A percentile compares a stretch with the other conserved stretches of the same genome.
Evolutionary conservation across 2,113 vertebrate genomes (phyloP).

Genomic region (Atractosteus spatula): DNA sequence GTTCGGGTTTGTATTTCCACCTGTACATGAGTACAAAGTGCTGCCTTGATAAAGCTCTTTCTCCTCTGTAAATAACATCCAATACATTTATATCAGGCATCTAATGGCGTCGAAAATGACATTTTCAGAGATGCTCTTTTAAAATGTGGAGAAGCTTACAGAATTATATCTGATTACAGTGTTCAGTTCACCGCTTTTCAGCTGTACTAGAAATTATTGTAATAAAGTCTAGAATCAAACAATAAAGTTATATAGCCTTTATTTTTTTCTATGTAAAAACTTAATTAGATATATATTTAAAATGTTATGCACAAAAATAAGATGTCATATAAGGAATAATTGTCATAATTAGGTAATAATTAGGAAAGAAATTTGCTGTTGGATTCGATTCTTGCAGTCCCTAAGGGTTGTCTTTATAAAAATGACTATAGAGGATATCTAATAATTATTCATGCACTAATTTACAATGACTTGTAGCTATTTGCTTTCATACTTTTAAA

Average conservation of each 20-base stretch:
- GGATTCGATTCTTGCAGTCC: too few relatives aligned
- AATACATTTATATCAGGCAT: background rate
- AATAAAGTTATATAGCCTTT: too few relatives aligned
- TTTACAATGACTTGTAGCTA: background rate
- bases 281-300: too few relatives aligned
- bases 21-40: background rate
- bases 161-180: background rate
- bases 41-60: background rate
- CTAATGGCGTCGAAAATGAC: background rate
- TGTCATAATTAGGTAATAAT: too few relatives aligned
- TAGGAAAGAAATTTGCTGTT: too few relatives aligned
- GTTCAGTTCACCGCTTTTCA: too few relatives aligned
- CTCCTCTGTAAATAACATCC: background rate
- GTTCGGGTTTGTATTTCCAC: too few relatives aligned
- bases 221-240: too few relatives aligned
- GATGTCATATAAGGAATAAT: too few relatives aligned
- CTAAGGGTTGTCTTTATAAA: background rate
- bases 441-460: slow-evolving; percentile 11
- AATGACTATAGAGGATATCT: slow-evolving; percentile 5
- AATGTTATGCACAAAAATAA: too few relatives aligned
- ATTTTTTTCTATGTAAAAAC: too few relatives aligned
- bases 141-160: background rate
- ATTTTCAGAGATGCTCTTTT: slow-evolving; percentile 5
- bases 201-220: too few relatives aligned
- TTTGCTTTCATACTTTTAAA: background rate